phyloP scores from a whole-genome alignment of 2,113 vertebrate species.

The Cebus imitator region DNA sequence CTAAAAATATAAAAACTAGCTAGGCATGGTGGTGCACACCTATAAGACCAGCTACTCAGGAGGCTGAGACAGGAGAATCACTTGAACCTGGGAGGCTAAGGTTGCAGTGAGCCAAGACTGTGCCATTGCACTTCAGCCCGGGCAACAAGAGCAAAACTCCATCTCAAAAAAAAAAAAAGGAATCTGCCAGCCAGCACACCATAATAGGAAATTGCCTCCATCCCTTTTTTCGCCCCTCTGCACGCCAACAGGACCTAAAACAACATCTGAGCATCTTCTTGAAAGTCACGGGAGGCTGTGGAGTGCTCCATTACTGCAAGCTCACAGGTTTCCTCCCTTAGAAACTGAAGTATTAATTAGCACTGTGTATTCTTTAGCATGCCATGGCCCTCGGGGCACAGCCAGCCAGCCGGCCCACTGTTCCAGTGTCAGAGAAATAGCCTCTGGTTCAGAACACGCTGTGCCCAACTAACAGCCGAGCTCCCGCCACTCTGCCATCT shows the following conservation, averaged over 20 bases:
- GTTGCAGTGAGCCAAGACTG: too few species aligned
- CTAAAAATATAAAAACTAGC: too few species aligned
- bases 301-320: background rate
- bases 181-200: too few species aligned
- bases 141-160: too few species aligned
- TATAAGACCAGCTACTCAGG: too few species aligned
- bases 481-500: background rate
- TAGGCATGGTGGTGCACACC: too few species aligned
- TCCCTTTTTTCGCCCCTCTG: background rate
- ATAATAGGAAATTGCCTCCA: background rate
- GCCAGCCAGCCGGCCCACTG: background rate
- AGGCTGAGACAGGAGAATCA: too few species aligned
- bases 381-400: fast-evolving
- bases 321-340: background rate
- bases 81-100: too few species aligned
- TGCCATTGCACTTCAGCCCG: too few species aligned
- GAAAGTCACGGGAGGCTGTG: background rate
- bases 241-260: background rate
- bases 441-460: background rate
- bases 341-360: background rate
- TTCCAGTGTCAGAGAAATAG: background rate
- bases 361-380: fast-evolving
- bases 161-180: too few species aligned
- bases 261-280: background rate
- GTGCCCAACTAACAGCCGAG: background rate